Percentiles rank a stretch among this genome's conserved stretches.
phyloP scores from a whole-genome alignment of 2,113 vertebrate genomes.

The Psittacula cyanocephala region DNA sequence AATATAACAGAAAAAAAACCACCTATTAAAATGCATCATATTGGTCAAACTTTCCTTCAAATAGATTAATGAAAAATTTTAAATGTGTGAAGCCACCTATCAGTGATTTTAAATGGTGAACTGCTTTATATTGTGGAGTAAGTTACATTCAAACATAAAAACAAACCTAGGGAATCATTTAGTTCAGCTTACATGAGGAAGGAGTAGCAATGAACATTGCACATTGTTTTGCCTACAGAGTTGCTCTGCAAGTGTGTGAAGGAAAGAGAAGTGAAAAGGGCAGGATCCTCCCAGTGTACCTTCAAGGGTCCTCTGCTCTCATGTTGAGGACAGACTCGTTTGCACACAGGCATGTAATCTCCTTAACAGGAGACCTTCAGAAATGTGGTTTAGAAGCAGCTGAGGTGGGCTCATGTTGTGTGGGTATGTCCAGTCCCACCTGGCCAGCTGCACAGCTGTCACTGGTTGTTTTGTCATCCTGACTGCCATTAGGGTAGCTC shows the following conservation, averaged over 20 bases:
- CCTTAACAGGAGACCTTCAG: fast-evolving
- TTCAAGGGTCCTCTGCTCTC: not conserved
- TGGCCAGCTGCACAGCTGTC: not conserved
- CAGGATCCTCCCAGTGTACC: not conserved
- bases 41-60: not conserved
- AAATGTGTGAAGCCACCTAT: not conserved
- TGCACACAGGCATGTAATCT: fast-evolving
- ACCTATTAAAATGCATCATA: not conserved
- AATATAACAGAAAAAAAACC: not conserved
- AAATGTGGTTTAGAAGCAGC: not conserved
- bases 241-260: not conserved
- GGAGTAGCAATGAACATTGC: fast-evolving
- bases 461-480: fast-evolving
- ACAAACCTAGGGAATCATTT: not conserved
- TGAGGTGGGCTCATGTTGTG: not conserved
- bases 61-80: not conserved
- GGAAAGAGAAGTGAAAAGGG: not conserved
- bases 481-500: not conserved
- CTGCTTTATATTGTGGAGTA: not conserved
- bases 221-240: fast-evolving
- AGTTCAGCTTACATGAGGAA: fast-evolving
- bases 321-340: fast-evolving
- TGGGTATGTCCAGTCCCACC: not conserved
- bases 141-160: not conserved
- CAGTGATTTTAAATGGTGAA: not conserved